Evolutionary conservation across 2,888 invertebrate species (phyloP).

Genomic region (Blastobasis lacticolella): DNA sequence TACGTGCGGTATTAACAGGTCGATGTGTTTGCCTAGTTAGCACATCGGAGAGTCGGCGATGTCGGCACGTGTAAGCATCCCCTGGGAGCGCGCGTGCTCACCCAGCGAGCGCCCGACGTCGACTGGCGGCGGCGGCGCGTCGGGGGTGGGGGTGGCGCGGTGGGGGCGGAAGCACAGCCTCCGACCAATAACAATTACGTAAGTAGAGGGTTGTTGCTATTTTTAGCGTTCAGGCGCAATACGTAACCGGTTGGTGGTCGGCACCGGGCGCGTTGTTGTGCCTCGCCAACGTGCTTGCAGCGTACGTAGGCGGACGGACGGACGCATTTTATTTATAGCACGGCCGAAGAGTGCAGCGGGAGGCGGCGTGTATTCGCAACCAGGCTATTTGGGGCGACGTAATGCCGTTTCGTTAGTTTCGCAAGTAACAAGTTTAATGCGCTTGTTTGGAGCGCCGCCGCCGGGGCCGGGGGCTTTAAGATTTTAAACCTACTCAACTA

Average conservation of each 20-base stretch:
- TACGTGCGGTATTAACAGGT: no score
- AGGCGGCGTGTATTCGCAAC: conserved; percentile 30
- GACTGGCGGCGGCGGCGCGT: conserved; percentile 30
- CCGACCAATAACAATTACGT: conserved; percentile 63
- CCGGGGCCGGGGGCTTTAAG: no score
- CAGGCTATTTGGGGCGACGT: conserved; percentile 47
- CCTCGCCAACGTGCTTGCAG: conserved; percentile 17
- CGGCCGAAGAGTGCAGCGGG: conserved; percentile 27
- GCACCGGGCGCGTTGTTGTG: conserved; percentile 4
- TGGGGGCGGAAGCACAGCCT: conserved; percentile 55
- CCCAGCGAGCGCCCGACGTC: conserved; percentile 28
- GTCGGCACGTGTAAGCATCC: no score
- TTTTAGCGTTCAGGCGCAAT: background rate
- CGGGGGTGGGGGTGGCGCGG: conserved; percentile 22
- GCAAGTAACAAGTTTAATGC: conserved; percentile 32
- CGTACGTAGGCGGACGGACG: conserved; percentile 21
- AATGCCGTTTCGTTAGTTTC: conserved; percentile 44
- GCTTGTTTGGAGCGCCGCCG: conserved; percentile 13
- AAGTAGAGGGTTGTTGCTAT: conserved; percentile 30
- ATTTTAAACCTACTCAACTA: no score
- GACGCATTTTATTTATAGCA: conserved; percentile 31
- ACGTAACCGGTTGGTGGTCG: background rate
- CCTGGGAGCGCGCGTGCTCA: conserved; percentile 18
- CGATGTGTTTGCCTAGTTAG: conserved; percentile 3
- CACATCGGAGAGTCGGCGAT: conserved; percentile 21